Conservation (phyloP, 64 coral and sea anemone species). For the Exaiptasia diaphana region DNA sequence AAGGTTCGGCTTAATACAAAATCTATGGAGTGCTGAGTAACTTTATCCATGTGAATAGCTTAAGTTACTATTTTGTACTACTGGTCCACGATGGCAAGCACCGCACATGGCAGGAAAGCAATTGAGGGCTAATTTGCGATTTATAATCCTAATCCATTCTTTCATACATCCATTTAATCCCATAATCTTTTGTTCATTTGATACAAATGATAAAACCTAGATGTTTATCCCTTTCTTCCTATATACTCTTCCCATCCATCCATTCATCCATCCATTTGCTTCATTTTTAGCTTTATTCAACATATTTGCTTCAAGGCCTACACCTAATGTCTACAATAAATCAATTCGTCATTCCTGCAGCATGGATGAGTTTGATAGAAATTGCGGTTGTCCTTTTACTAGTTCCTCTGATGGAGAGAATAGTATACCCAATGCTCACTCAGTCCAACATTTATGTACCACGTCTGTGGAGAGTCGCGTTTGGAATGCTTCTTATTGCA, state of each 20-base stretch:
- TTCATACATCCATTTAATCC: too few species aligned
- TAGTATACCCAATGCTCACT: background rate
- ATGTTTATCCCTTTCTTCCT: too few species aligned
- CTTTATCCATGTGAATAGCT: background rate
- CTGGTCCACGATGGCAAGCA: too few species aligned
- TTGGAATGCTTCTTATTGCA: conserved; percentile 50
- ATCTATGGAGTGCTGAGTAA: too few species aligned
- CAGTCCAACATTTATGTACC: conserved; percentile 28
- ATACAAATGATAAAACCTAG: too few species aligned
- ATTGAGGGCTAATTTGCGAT: too few species aligned
- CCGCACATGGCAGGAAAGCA: too few species aligned
- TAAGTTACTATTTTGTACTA: too few species aligned
- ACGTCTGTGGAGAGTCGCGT: background rate
- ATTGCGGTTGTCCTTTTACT: conserved; percentile 39
- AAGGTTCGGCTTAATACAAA: too few species aligned
- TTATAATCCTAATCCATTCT: too few species aligned
- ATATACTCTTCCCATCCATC: too few species aligned
- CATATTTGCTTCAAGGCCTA: conserved; percentile 61
- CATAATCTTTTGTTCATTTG: too few species aligned
- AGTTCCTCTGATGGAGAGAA: conserved; percentile 43
- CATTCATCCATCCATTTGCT: background rate
- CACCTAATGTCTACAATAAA: conserved; percentile 32
- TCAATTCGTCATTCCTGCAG: conserved; percentile 26
- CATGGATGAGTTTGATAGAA: conserved; percentile 49
- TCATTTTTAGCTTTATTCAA: conserved; percentile 41